Evolutionary conservation across 2,797 vertebrate genomes (phyloP).

Genomic region (Sebastes steindachneri): DNA sequence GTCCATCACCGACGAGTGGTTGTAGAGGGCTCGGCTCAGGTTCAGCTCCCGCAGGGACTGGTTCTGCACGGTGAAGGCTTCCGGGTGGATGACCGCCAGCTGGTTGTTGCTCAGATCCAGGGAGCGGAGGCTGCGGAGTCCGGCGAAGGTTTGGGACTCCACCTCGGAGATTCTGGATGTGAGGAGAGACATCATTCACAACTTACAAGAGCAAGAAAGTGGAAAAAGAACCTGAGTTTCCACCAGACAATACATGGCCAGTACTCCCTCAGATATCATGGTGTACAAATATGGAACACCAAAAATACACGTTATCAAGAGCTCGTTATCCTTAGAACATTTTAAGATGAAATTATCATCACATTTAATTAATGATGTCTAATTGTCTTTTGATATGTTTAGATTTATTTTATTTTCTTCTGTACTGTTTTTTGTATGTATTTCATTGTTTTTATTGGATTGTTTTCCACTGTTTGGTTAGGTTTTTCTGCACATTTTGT

Average conservation of each 20-base stretch:
- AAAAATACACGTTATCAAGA: fast-evolving
- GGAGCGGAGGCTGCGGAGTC: conserved; percentile 78
- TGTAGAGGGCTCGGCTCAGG: conserved; percentile 84
- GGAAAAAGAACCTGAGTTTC: too few species aligned
- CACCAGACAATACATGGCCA: not conserved
- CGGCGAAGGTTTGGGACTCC: conserved; percentile 78
- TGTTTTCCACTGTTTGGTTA: too few species aligned
- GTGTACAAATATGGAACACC: too few species aligned
- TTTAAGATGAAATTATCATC: too few species aligned
- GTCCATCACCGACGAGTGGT: conserved; percentile 74
- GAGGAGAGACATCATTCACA: conserved; percentile 2
- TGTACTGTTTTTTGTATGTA: too few species aligned
- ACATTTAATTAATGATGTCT: too few species aligned
- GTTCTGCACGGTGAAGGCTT: conserved; percentile 78
- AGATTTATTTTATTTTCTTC: fast-evolving
- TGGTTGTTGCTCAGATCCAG: conserved; percentile 86
- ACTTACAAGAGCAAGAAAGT: not conserved
- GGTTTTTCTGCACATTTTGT: too few species aligned
- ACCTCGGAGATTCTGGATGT: conserved; percentile 77
- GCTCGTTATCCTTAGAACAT: too few species aligned
- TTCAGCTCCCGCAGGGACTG: conserved; percentile 83
- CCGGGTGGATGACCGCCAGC: conserved; percentile 79
- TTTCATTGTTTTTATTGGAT: too few species aligned
- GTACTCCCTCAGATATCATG: too few species aligned
- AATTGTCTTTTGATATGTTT: too few species aligned